phyloP scores from a whole-genome alignment of 2,888 invertebrate species.

The Diadegma fenestrale region DNA sequence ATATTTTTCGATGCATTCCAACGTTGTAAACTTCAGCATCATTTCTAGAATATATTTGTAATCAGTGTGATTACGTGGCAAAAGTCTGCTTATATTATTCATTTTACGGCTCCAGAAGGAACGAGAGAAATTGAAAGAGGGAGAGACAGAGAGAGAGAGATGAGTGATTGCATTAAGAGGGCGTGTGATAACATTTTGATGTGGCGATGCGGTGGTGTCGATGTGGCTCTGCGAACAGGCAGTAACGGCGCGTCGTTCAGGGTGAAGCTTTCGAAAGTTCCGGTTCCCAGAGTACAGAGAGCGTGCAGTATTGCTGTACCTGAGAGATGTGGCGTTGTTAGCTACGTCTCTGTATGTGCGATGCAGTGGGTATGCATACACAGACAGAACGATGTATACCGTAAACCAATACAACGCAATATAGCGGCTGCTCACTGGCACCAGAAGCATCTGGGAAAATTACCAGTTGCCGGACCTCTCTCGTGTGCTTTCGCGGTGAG shows the following conservation, averaged over 20 bases:
- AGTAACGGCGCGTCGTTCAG: constrained; percentile 43
- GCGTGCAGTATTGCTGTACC: constrained; percentile 37
- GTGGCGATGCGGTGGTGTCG: constrained; percentile 39
- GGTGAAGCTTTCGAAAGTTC: constrained; percentile 55
- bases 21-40: no score
- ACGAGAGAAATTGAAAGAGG: constrained; percentile 14
- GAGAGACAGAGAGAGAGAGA: constrained; percentile 15
- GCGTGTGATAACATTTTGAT: constrained; percentile 56
- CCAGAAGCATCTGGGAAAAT: constrained; percentile 67
- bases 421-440: constrained; percentile 51
- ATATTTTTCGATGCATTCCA: no score
- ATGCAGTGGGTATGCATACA: not conserved
- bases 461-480: constrained; percentile 67
- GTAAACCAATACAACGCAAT: constrained; percentile 48
- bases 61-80: constrained; percentile 16
- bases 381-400: not conserved
- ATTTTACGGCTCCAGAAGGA: not conserved
- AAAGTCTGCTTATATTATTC: not conserved
- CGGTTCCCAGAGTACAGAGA: constrained; percentile 65
- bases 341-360: constrained; percentile 27
- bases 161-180: constrained; percentile 34
- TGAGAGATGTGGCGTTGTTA: constrained; percentile 46
- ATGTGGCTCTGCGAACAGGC: constrained; percentile 35
- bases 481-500: constrained; percentile 63
- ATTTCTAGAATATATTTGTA: no score